Conservation (phyloP, 2,113 vertebrate species). For the Tupaia chinensis region DNA sequence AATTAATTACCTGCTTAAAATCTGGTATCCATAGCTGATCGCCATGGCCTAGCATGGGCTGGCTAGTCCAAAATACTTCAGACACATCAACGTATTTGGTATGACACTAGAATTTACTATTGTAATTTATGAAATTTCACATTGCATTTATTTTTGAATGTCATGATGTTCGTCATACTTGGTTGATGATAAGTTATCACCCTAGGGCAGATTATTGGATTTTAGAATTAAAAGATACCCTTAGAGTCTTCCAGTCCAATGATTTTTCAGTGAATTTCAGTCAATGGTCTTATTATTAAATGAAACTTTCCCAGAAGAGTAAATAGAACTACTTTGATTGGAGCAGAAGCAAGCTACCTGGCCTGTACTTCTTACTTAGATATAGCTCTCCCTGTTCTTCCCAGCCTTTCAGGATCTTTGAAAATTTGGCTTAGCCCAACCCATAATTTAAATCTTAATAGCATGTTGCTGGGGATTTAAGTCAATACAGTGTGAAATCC, state of each 20-base stretch:
- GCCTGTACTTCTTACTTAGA: neutral
- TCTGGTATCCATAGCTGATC: neutral
- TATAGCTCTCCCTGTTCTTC: neutral
- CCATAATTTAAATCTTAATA: neutral
- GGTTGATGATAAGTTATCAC: neutral
- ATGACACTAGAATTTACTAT: neutral
- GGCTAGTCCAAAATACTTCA: neutral
- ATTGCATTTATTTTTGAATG: neutral
- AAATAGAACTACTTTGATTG: neutral
- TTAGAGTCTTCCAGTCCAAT: neutral
- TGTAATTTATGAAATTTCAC: neutral
- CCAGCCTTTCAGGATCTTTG: neutral
- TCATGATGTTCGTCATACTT: neutral
- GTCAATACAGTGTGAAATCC: neutral
- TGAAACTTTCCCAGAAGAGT: neutral
- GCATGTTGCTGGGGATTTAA: neutral
- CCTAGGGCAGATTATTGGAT: neutral
- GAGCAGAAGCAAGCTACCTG: neutral
- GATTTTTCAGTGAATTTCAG: neutral
- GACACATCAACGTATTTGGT: neutral
- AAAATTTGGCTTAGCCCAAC: neutral
- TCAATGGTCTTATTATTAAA: neutral
- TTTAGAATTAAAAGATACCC: neutral
- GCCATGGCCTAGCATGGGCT: neutral
- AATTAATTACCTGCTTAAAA: slow-evolving; percentile 1